These are phyloP conservation scores for Vicugna pacos DNA, from an alignment of 2,113 vertebrate species.

Conservation along the genomic window DNA sequence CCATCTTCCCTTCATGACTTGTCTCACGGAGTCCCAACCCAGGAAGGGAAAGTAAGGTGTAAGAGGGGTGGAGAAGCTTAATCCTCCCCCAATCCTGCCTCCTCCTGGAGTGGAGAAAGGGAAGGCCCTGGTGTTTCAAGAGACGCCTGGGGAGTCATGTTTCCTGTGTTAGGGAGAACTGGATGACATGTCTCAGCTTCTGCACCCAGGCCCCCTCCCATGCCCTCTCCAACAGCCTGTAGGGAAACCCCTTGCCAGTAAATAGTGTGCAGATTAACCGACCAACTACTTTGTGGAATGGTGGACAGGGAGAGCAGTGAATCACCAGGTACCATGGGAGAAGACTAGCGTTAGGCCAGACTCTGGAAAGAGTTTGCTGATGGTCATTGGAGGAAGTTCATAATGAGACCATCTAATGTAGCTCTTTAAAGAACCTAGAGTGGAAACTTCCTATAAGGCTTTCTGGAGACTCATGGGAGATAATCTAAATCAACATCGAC, in stretches of 20 bases:
- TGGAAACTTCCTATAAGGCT: not conserved
- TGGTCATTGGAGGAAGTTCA: not conserved
- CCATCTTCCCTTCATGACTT: not conserved
- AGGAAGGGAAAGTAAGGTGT: not conserved
- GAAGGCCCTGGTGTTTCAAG: constrained; percentile 54
- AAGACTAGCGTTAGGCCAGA: constrained; percentile 48
- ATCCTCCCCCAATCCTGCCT: constrained; percentile 12
- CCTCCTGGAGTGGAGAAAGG: constrained; percentile 43
- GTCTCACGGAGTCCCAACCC: not conserved
- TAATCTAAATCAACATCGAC: not conserved
- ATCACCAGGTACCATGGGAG: not conserved
- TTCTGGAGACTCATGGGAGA: constrained; percentile 41
- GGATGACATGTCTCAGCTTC: constrained; percentile 18
- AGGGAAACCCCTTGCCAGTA: constrained; percentile 57
- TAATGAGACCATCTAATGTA: not conserved
- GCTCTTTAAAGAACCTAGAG: constrained; percentile 23
- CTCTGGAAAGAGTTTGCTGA: constrained; percentile 54
- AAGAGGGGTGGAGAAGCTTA: not conserved
- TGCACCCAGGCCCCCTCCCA: not conserved
- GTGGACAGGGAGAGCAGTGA: not conserved
- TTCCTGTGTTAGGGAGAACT: constrained; percentile 49
- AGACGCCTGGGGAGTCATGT: not conserved
- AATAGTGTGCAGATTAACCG: not conserved
- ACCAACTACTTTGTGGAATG: not conserved
- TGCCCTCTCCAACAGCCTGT: not conserved